These are phyloP conservation scores for Eupelmus urozonus DNA, from an alignment of 2,888 invertebrate genomes.

Conservation along the genomic window DNA sequence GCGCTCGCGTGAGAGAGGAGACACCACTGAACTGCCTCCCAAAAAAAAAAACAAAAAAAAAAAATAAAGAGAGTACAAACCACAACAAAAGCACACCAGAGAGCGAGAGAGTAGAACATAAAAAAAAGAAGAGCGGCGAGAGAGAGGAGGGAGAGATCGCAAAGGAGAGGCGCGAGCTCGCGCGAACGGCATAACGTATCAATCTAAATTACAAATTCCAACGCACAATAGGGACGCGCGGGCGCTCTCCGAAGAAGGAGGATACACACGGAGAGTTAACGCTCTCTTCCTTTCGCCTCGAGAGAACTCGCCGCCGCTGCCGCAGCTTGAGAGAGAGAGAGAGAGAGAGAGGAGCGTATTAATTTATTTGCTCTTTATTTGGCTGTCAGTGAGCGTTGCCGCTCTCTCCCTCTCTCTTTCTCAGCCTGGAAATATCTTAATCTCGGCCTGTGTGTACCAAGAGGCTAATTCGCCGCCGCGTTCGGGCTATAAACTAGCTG, in stretches of 20 bases:
- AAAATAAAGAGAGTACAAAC: not conserved
- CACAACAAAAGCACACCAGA: constrained; percentile 38
- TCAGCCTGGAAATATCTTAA: constrained; percentile 65
- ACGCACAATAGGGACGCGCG: constrained; percentile 70
- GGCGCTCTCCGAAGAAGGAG: constrained; percentile 58
- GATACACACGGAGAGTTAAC: constrained; percentile 60
- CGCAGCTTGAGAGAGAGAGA: constrained; percentile 46
- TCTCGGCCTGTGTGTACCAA: too few relatives aligned
- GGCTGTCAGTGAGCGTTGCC: constrained; percentile 71
- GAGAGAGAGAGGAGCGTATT: constrained; percentile 67
- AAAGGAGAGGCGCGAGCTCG: constrained; percentile 57
- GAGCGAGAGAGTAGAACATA: constrained; percentile 48
- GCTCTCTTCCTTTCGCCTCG: constrained; percentile 50
- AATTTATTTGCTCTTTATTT: constrained; percentile 77
- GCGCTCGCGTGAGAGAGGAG: constrained; percentile 36
- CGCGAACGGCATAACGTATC: constrained; percentile 70
- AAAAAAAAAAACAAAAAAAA: too few relatives aligned
- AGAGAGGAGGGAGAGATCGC: constrained; percentile 49
- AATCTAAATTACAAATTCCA: constrained; percentile 77
- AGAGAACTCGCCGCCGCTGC: constrained; percentile 2
- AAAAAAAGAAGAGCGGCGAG: constrained; percentile 47
- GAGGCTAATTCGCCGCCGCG: constrained; percentile 30
- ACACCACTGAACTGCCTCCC: too few relatives aligned
- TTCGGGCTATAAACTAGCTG: constrained; percentile 16
- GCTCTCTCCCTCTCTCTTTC: constrained; percentile 65